phyloP scores from a whole-genome alignment of 2,113 vertebrate species.

The Ceyx cyanopectus region DNA sequence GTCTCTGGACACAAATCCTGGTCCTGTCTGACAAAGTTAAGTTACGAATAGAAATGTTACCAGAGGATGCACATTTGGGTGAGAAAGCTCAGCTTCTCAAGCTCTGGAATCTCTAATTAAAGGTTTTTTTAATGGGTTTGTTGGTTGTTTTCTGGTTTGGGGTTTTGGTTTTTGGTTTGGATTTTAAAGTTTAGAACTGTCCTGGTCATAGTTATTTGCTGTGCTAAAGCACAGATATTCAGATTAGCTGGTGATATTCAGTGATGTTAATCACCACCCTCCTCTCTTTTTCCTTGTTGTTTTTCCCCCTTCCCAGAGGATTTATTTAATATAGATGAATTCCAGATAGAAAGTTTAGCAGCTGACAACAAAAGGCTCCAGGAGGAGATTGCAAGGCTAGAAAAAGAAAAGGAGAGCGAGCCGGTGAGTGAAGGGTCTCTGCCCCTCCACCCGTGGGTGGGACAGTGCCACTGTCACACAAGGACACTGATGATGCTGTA shows the following conservation, averaged over 20 bases:
- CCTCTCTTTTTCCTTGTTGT: not conserved
- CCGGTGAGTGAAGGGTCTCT: conserved; percentile 78
- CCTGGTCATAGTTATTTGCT: not conserved
- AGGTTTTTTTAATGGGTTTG: not conserved
- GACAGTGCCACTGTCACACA: not conserved
- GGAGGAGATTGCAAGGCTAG: conserved; percentile 85
- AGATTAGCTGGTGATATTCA: not conserved
- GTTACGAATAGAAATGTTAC: not conserved
- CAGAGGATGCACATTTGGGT: not conserved
- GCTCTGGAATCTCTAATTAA: not conserved
- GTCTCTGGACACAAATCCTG: not conserved
- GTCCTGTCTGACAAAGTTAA: not conserved
- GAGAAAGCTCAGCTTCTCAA: not conserved
- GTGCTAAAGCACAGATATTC: not conserved
- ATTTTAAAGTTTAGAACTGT: not conserved
- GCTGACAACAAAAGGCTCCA: conserved; percentile 83
- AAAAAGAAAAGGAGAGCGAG: conserved; percentile 89
- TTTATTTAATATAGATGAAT: conserved; percentile 89
- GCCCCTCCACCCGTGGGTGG: not conserved
- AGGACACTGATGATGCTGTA: not conserved
- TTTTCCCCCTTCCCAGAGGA: conserved; percentile 76
- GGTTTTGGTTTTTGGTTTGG: not conserved
- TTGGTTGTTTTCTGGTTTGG: not conserved
- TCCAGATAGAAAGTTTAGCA: conserved; percentile 79
- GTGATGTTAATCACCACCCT: not conserved